phyloP scores from a whole-genome alignment of 2,797 vertebrate genomes.

The Melanogrammus aeglefinus region DNA sequence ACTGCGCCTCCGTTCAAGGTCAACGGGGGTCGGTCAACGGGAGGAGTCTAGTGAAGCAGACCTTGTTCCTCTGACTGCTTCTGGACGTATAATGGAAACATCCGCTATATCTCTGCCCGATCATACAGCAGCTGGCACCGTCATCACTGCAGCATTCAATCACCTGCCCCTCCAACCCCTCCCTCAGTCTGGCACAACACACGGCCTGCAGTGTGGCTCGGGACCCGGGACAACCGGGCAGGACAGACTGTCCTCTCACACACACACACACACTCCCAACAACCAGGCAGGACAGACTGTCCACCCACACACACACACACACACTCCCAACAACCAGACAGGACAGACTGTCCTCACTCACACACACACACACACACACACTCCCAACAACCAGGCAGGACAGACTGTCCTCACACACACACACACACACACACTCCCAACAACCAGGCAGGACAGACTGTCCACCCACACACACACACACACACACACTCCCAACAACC shows the following conservation, averaged over 20 bases:
- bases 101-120: neutral
- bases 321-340: conserved; percentile 9
- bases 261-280: conserved; percentile 15
- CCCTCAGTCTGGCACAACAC: neutral
- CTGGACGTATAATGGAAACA: neutral
- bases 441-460: neutral
- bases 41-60: neutral
- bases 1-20: no score
- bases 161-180: neutral
- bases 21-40: no score
- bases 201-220: conserved; percentile 31
- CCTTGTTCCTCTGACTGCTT: neutral
- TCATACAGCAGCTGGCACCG: neutral
- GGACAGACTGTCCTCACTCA: neutral
- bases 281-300: neutral
- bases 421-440: conserved; percentile 17
- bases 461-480: conserved; percentile 16
- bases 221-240: conserved; percentile 30
- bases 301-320: conserved; percentile 16
- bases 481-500: conserved; percentile 18
- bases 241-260: neutral
- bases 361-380: conserved; percentile 19
- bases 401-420: neutral
- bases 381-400: conserved; percentile 3
- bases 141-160: neutral